These are phyloP conservation scores for Chaunax sp. DNA, from an alignment of 2,797 vertebrate species.

Conservation along the genomic window DNA sequence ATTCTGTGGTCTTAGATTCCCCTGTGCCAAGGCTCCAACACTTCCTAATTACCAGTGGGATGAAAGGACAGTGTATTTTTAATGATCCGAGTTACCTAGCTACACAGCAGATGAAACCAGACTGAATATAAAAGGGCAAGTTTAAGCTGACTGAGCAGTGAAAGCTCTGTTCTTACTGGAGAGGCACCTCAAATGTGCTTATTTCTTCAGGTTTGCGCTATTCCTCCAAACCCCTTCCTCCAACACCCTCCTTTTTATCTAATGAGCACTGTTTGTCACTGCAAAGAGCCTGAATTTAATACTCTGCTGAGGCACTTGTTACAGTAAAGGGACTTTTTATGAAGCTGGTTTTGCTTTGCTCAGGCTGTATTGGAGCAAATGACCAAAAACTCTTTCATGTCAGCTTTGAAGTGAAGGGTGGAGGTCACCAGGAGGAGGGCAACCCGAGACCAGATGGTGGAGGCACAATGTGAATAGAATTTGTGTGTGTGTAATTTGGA, in stretches of 20 bases:
- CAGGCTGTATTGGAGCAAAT: conserved; percentile 3
- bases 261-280: neutral
- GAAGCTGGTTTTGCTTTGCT: conserved; percentile 9
- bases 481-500: too few relatives aligned
- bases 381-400: too few relatives aligned
- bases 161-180: conserved; percentile 27
- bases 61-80: conserved; percentile 66
- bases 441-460: conserved; percentile 19
- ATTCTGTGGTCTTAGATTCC: conserved; percentile 64
- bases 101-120: conserved; percentile 26
- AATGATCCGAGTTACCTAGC: conserved; percentile 59
- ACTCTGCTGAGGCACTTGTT: conserved; percentile 1
- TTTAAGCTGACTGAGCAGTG: conserved; percentile 13
- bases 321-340: conserved; percentile 1
- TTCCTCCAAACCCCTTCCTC: too few relatives aligned
- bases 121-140: neutral
- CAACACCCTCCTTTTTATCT: neutral
- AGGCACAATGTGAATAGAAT: neutral
- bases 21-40: conserved; percentile 66
- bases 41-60: conserved; percentile 70
- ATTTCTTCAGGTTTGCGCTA: conserved; percentile 22
- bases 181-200: neutral
- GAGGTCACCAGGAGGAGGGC: conserved; percentile 31
- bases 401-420: too few relatives aligned
- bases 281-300: conserved; percentile 4